Base-by-base conservation (phyloP, 1,140 invertebrate genomes). In the Phymastichus coffea region DNA sequence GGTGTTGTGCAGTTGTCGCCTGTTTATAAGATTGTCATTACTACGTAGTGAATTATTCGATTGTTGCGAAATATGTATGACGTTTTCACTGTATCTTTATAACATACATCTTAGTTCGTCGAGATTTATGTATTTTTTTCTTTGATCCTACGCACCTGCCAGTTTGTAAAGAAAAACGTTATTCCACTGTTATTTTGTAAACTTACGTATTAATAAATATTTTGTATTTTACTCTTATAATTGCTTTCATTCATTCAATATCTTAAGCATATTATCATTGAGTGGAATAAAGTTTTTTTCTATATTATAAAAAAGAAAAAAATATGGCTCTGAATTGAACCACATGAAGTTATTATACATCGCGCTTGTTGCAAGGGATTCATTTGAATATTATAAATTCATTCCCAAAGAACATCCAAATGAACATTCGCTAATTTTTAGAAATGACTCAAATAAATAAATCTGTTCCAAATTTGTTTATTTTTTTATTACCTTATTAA, bases 11-110 rank as follows among this genome's bases (percentile, higher is more conserved):
- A 60, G 35, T 48, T 48, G 33, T 57, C 47, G 49, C 37, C 41
- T 56, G 48, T 60, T 64, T 52, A 60, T 53, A 64, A 47, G 30
- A 60, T 60, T 57, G 28, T 57, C 63, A 57, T 64, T 62, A 53
- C 40, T 48, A 47, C 60, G 41, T 64, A 56, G 52, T 47, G 15
- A 48, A 57, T 46, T 46, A 43, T 55, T 59, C 37, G 55, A 63
- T 49, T 64, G 48, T 64, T 64, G 56, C 64, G 46, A 59, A 57
- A 54, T 57, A 41, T 63, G 57, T 52, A 52, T 55, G 58, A 57
- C 47, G 52, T 67, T 66, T 57, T 63, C 61, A 70, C 56, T 53
- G 35, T 52, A 52, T 35, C 35, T 59, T 33, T 54, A 55, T 22
- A 10, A 60, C 41, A 53, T 30, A 47, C 40, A 43, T 53, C 23